phyloP scores from a whole-genome alignment of 2,797 vertebrate species.

The Hylomyscus alleni region DNA sequence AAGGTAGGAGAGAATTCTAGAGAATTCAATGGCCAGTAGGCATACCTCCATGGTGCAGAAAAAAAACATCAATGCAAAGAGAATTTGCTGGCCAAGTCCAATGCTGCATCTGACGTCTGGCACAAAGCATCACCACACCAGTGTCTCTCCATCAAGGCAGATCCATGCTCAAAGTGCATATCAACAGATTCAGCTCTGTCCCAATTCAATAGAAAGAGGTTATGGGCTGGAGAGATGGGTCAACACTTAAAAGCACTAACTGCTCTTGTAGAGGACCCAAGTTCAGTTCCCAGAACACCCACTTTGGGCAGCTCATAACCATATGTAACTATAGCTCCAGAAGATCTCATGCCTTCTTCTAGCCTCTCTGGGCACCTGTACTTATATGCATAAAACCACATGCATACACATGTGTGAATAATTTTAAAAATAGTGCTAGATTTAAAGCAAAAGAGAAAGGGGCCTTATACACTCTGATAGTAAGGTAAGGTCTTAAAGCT shows the following conservation, averaged over 20 bases:
- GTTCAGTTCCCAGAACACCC: neutral
- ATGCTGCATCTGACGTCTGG: neutral
- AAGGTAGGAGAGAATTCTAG: neutral
- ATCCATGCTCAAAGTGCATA: neutral
- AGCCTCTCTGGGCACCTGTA: neutral
- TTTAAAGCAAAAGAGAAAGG: neutral
- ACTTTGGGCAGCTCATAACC: neutral
- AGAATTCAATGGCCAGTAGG: accelerated
- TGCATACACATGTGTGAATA: neutral
- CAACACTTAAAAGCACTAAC: neutral
- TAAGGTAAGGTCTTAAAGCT: neutral
- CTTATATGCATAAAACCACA: neutral
- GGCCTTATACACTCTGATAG: neutral
- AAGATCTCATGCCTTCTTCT: neutral
- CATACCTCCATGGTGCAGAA: neutral
- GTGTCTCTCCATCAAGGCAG: neutral
- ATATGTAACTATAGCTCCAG: neutral
- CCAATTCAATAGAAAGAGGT: neutral
- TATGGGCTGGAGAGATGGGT: no score
- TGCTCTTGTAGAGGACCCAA: neutral
- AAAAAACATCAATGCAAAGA: neutral
- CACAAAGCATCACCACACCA: no score
- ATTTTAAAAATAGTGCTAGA: neutral
- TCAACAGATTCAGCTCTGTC: neutral
- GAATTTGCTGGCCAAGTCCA: neutral